Base-by-base conservation (phyloP, 2,888 invertebrate genomes). In the Catocala fraxini region DNA sequence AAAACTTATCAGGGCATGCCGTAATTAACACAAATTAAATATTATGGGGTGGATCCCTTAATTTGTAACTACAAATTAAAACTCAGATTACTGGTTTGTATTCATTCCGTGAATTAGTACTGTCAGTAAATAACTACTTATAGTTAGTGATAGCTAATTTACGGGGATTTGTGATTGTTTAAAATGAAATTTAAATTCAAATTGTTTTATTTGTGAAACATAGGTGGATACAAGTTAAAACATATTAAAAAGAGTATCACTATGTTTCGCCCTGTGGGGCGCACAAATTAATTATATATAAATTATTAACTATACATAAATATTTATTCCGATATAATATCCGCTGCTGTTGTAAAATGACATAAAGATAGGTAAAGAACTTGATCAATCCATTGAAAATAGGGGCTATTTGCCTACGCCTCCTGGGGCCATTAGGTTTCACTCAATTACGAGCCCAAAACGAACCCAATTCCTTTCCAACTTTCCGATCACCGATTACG, bases 401-500 rank as follows among this genome's bases (percentile, higher is more conserved):
- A 52, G 47, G 61, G 69, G 63, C 64, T 70, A 73, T 73, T 77
- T 70, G 68, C 68, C 51, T 69, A 69, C 56, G 61, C 58, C 67
- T 61, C 64, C 6, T 13, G 81, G 66, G 73, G 63, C 70, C 69
- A 76, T 73, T 73, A 64, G 61, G 53, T 69, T 68, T 67, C 60
- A 65, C 61, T 79, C 70, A 77, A 70, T 72, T 68, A 68, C 56
- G 69, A 48, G 43, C 64, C 51, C 59, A 64, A 78, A 67, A 57
- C 46, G 15, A 75, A 70, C 78, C 58, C 47, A 72, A 72, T 75
- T 70, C 68, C 56, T 58, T 59, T 55, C 54, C 42, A 52, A 67
- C 53, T 66, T 59, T 59, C 55, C 60, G 54, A 59, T 64, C 56
- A 63, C 13, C 51, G 61, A 49, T 55, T 46, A 49, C 47, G 42